Percentiles rank a stretch among this genome's conserved stretches.
These are phyloP conservation scores for Thripadectes ignobilis DNA, from an alignment of 2,797 vertebrate genomes.

Conservation along the genomic window DNA sequence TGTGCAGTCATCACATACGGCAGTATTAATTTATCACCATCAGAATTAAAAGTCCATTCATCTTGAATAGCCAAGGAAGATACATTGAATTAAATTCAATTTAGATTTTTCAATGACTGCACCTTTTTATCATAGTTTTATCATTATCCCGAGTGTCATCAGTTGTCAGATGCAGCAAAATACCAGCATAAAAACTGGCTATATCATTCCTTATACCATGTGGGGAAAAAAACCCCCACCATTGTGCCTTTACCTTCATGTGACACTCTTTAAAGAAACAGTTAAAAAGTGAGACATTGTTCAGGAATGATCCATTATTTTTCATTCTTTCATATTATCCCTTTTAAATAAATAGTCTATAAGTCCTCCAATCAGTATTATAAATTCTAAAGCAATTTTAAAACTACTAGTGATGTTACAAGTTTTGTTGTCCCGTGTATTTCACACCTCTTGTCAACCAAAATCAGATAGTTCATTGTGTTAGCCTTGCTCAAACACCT, in stretches of 20 bases:
- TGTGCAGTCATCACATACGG: neutral
- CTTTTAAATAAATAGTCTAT: neutral
- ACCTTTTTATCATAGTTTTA: neutral
- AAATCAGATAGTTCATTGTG: neutral
- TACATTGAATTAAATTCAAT: neutral
- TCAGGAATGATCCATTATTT: neutral
- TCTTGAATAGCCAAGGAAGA: neutral
- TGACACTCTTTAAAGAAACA: neutral
- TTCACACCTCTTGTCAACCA: neutral
- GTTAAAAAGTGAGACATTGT: neutral
- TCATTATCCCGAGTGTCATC: neutral
- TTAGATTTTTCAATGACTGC: neutral
- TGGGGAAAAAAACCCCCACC: neutral
- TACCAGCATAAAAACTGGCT: neutral
- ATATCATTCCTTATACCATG: neutral
- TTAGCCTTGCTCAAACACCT: conserved; percentile 11
- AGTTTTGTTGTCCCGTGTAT: neutral
- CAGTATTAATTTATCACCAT: neutral
- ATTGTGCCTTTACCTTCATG: neutral
- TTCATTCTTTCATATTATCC: neutral
- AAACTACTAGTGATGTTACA: neutral
- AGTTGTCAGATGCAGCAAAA: neutral
- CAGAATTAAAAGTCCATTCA: neutral
- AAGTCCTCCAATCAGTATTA: neutral
- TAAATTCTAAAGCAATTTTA: neutral